Evolutionary conservation across 2,888 invertebrate species (phyloP), one percentile per base, ranked within the genome.

Genomic region (Hirtodrosophila duncani): DNA sequence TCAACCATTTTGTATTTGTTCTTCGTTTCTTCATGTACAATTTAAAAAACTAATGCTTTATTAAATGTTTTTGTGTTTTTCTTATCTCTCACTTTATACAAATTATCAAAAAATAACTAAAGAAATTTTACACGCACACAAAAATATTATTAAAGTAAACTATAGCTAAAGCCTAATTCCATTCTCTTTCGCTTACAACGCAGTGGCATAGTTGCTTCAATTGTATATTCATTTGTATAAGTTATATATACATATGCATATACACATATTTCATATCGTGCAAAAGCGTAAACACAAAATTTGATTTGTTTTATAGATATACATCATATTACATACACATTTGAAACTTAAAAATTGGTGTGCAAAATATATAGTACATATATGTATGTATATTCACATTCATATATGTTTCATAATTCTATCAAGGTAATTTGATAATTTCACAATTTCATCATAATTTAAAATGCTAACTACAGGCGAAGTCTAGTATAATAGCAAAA

Each of bases 31-130:
- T 57, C 49, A 53, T 64, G 53, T 63, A 78, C 71, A 74, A 42
- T 69, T 71, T 66, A 69, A 58, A 74, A 74, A 78, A 69, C 70
- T 69, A 78, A 53, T 55, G 39, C 49, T 51, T 45, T 62, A 20
- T 33, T 45, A 11, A 11, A 29, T 49, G 52, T 46, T 52, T 36
- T 57, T 49, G 30, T 27, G 44, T 46, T 10, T 39, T 26, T 39
- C 56, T 13, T 21, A n/a, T n/a, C n/a, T 29, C 10, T 31, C 50
- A 58, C 48, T 72, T 62, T 75, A 55, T 71, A 71, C 74, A 71
- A 71, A 71, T 71, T 68, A 77, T 77, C 53, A 62, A 78, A 71
- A 68, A 62, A 69, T 63, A 74, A 77, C 62, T 70, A 77, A 66
- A 78, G 44, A 60, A 66, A 66, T 51, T 69, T 60, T 65, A 72